Percentiles rank a stretch among this genome's conserved stretches.
Evolutionary conservation across 2,113 vertebrate species (phyloP).

Genomic region (Turdus rufiventris): DNA sequence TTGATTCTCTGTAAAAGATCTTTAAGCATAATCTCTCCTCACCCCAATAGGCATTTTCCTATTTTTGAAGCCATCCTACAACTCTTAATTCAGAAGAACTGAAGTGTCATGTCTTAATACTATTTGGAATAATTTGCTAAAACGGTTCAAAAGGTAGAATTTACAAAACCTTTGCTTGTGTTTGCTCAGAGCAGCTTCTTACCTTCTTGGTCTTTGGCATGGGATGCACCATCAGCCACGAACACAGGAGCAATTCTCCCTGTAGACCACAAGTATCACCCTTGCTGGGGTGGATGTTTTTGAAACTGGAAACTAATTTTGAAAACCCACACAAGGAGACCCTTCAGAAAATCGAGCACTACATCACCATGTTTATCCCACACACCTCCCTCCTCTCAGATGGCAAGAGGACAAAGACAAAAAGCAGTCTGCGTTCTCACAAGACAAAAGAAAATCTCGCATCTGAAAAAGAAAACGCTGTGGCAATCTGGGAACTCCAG

Average conservation of each 20-base stretch:
- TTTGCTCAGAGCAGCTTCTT: not conserved
- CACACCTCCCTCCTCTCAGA: not conserved
- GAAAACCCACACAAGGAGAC: not conserved
- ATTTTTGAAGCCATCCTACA: not conserved
- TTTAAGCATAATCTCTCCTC: not conserved
- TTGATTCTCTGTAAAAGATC: not conserved
- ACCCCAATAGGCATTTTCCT: not conserved
- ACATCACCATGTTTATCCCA: not conserved
- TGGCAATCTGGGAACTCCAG: conserved; percentile 14
- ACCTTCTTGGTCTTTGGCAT: not conserved
- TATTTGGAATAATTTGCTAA: not conserved
- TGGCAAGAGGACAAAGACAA: not conserved
- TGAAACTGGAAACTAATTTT: not conserved
- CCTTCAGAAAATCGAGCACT: not conserved
- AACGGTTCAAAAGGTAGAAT: not conserved
- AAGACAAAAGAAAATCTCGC: not conserved
- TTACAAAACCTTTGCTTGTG: not conserved
- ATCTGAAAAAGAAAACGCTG: not conserved
- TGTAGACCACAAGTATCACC: not conserved
- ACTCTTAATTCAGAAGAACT: not conserved
- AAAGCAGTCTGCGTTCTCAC: not conserved
- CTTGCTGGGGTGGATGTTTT: not conserved
- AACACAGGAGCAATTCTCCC: not conserved
- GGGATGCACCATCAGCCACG: not conserved
- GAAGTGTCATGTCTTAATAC: not conserved